phyloP scores from a whole-genome alignment of 2,113 vertebrate genomes.

The Phasianus colchicus region DNA sequence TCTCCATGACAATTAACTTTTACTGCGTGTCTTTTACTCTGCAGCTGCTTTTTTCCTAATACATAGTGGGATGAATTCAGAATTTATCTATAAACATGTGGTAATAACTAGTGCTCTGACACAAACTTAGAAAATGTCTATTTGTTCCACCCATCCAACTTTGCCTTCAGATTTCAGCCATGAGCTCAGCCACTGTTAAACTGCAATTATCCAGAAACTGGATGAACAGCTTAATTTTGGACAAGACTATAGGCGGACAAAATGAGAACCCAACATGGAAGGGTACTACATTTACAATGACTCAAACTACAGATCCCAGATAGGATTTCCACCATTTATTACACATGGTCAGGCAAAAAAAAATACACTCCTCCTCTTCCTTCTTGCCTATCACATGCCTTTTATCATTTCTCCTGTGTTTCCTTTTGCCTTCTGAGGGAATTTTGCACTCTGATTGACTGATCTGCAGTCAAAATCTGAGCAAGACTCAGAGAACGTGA shows the following conservation, averaged over 20 bases:
- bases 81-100: background rate
- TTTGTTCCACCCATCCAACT: background rate
- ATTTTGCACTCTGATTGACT: background rate
- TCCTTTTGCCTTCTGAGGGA: background rate
- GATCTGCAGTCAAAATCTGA: background rate
- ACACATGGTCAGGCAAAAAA: background rate
- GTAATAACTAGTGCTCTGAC: background rate
- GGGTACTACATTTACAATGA: background rate
- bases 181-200: background rate
- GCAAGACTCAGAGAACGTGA: background rate
- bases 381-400: accelerated
- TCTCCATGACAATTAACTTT: background rate
- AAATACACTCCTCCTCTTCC: accelerated
- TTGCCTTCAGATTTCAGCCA: background rate
- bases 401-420: background rate
- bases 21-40: background rate
- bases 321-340: background rate
- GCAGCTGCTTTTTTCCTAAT: background rate
- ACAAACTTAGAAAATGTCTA: accelerated
- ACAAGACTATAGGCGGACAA: background rate
- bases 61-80: background rate
- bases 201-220: background rate
- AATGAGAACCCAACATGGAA: background rate
- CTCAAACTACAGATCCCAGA: background rate
- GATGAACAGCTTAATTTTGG: background rate